These are phyloP conservation scores for Atta colombica DNA, from an alignment of 1,140 invertebrate genomes.

Conservation along the genomic window DNA sequence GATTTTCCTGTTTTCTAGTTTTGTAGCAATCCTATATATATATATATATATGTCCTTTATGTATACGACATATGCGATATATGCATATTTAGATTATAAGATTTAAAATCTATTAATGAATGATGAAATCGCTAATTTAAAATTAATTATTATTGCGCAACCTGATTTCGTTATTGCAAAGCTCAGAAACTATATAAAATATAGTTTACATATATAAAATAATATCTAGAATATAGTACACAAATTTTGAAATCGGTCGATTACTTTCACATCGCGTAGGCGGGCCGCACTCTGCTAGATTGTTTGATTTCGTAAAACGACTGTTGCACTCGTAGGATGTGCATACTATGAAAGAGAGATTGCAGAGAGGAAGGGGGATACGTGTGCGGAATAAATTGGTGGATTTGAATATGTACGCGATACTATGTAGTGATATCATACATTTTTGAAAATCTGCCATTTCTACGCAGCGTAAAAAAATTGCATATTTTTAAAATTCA, in stretches of 20 bases:
- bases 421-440: conserved; percentile 32
- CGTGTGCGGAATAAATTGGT: conserved; percentile 53
- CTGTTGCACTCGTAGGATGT: conserved; percentile 50
- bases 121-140: neutral
- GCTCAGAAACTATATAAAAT: neutral
- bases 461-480: conserved; percentile 39
- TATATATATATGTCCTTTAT: neutral
- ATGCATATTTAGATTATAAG: neutral
- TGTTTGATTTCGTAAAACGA: conserved; percentile 54
- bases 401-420: conserved; percentile 29
- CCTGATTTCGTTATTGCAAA: neutral
- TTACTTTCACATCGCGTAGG: conserved; percentile 35
- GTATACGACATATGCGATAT: neutral
- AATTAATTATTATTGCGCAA: conserved; percentile 24
- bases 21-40: too few species aligned
- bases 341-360: conserved; percentile 25
- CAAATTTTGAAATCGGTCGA: conserved; percentile 30
- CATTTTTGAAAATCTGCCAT: conserved; percentile 54
- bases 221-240: neutral
- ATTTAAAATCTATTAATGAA: neutral
- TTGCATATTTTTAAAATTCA: conserved; percentile 33
- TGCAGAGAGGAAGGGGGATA: neutral
- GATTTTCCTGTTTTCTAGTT: too few species aligned
- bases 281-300: conserved; percentile 5
- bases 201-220: neutral